These are phyloP conservation scores for Pantherophis vulpinus DNA, from an alignment of 2,797 vertebrate species.

Conservation along the genomic window DNA sequence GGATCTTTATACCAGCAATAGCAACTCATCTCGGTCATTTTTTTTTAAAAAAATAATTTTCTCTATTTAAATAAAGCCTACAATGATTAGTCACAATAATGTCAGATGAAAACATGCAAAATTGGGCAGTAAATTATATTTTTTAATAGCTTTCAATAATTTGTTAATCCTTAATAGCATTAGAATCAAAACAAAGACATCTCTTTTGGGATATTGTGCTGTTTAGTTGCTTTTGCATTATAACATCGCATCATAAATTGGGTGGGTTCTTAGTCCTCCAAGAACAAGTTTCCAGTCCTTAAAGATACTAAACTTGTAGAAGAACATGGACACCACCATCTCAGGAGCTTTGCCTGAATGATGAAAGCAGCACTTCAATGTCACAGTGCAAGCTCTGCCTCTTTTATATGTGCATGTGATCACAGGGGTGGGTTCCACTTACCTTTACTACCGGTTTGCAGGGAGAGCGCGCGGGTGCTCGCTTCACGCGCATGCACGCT, in stretches of 20 bases:
- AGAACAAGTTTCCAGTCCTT: background rate
- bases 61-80: background rate
- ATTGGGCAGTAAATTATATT: background rate
- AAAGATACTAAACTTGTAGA: background rate
- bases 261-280: background rate
- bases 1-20: background rate
- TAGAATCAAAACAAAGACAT: background rate
- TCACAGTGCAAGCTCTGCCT: background rate
- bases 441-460: no score
- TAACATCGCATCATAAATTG: background rate
- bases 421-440: no score
- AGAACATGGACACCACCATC: background rate
- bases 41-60: background rate
- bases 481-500: no score
- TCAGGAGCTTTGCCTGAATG: background rate
- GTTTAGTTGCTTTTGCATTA: background rate
- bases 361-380: background rate
- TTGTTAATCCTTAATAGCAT: no score
- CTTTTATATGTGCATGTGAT: background rate
- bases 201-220: background rate
- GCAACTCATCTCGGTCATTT: background rate
- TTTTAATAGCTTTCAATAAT: background rate
- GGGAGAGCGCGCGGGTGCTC: rapidly evolving
- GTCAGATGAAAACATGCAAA: background rate
- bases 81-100: background rate